Conservation (phyloP, 2,888 invertebrate species). For the Drosophila quinaria region DNA sequence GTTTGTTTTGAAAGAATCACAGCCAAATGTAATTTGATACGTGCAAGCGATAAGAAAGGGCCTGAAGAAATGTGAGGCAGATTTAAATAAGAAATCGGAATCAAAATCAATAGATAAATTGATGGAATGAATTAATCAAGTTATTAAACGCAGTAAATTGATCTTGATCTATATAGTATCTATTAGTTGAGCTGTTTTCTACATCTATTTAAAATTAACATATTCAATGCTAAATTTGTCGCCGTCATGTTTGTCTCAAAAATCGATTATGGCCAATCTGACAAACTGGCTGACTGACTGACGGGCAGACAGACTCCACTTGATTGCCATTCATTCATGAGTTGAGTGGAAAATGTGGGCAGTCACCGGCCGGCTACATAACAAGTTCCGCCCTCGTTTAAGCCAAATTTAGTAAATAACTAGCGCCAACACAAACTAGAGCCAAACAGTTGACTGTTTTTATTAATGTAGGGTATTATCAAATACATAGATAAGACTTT, state of each 20-base stretch:
- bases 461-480: background rate
- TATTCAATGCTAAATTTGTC: constrained; percentile 71
- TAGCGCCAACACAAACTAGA: constrained; percentile 64
- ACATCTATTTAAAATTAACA: constrained; percentile 39
- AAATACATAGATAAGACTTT: too few relatives aligned
- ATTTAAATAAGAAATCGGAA: background rate
- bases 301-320: constrained; percentile 38
- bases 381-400: constrained; percentile 83
- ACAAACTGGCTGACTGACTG: constrained; percentile 25
- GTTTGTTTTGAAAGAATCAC: constrained; percentile 8
- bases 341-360: constrained; percentile 68
- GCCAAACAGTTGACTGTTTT: background rate
- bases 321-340: constrained; percentile 74
- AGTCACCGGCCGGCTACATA: constrained; percentile 77
- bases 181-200: constrained; percentile 5
- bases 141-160: background rate
- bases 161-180: constrained; percentile 2
- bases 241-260: constrained; percentile 71
- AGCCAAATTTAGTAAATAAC: constrained; percentile 82
- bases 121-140: background rate
- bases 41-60: background rate
- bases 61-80: background rate
- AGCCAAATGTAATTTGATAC: constrained; percentile 15
- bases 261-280: constrained; percentile 75
- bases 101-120: background rate